phyloP scores from a whole-genome alignment of 2,888 invertebrate species.

The Himalopsyche anomala region DNA sequence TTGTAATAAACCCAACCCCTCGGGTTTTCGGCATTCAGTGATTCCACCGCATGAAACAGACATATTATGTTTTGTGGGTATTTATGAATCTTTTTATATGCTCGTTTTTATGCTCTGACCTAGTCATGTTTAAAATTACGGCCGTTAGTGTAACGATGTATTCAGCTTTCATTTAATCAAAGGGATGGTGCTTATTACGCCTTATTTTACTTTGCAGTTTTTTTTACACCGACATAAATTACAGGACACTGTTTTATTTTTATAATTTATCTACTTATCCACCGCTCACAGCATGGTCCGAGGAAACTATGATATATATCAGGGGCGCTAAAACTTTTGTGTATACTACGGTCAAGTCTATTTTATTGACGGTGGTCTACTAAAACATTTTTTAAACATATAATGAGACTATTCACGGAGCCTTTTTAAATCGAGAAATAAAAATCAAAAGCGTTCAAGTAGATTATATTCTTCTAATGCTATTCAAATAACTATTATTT shows the following conservation, averaged over 20 bases:
- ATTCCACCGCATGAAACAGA: background rate
- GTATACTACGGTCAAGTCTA: too few species aligned
- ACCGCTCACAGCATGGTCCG: conserved; percentile 13
- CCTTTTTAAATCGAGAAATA: too few species aligned
- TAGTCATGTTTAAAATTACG: conserved; percentile 47
- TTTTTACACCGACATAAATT: conserved; percentile 62
- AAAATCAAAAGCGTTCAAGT: too few species aligned
- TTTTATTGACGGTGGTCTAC: too few species aligned
- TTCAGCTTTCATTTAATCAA: conserved; percentile 62
- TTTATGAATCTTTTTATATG: conserved; percentile 32
- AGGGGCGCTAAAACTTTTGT: too few species aligned
- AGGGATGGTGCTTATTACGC: conserved; percentile 59
- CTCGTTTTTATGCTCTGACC: conserved; percentile 46
- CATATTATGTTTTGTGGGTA: conserved; percentile 21
- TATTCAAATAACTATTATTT: too few species aligned
- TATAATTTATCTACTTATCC: conserved; percentile 53
- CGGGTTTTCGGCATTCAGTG: conserved; percentile 35
- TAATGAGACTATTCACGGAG: too few species aligned
- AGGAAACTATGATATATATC: conserved; percentile 47
- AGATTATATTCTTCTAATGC: too few species aligned
- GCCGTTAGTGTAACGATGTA: conserved; percentile 53
- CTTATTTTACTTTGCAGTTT: conserved; percentile 54
- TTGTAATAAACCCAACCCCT: conserved; percentile 28
- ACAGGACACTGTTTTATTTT: conserved; percentile 57
- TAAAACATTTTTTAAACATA: too few species aligned